phyloP scores from a whole-genome alignment of 2,888 invertebrate genomes.

The Latrodectus elegans region DNA sequence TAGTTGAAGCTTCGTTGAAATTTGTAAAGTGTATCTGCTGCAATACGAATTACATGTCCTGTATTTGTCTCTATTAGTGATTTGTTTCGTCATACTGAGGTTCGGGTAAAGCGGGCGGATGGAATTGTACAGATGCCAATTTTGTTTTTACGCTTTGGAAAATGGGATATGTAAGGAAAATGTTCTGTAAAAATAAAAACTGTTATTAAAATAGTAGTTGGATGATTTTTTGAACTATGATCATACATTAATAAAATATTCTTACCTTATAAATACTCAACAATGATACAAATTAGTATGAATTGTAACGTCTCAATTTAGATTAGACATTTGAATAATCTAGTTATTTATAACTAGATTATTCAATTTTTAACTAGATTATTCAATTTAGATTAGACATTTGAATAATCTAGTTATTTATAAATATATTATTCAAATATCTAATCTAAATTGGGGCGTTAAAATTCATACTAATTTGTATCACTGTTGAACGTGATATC shows the following conservation, averaged over 20 bases:
- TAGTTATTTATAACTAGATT: no score
- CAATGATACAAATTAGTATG: no score
- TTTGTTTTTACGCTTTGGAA: conserved; percentile 11
- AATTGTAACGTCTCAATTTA: no score
- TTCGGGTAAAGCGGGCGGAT: conserved; percentile 5
- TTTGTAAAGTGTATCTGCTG: not conserved
- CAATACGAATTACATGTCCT: not conserved
- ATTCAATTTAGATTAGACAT: no score
- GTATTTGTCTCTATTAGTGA: not conserved
- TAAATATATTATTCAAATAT: no score
- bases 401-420: no score
- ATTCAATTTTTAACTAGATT: no score
- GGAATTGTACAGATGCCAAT: conserved; percentile 53
- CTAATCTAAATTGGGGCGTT: no score
- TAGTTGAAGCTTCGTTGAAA: not conserved
- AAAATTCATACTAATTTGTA: no score
- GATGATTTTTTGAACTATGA: not conserved
- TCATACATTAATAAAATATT: not conserved
- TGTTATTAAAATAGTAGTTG: conserved; percentile 25
- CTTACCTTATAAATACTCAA: no score
- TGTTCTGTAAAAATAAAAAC: conserved; percentile 43
- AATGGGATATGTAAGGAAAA: not conserved
- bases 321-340: no score
- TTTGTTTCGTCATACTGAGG: not conserved
- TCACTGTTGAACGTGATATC: no score